Evolutionary conservation across 2,113 vertebrate genomes (phyloP), one percentile per base, ranked within the genome.

Genomic region (Toxotes chatareus): DNA sequence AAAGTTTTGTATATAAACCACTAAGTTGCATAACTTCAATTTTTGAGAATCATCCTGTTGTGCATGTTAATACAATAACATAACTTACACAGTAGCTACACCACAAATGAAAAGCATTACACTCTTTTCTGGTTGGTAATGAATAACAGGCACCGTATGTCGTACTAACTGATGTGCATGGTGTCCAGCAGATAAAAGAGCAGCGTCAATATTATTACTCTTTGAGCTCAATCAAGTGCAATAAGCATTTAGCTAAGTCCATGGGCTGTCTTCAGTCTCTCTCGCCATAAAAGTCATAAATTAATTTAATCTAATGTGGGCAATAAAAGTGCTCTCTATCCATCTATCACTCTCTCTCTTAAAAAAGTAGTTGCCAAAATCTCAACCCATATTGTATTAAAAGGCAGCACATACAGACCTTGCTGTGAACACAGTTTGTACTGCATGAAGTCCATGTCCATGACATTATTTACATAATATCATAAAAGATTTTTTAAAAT

Each of bases 291-390:
- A 80, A 82, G 53, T 64, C 51, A 36, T n/a, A 74, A 11, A 74
- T 63, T 56, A n/a, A 70, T 81, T 78, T 46, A 10, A 79, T 84
- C 5, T 56, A 53, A 59, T 73, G 46, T 51, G 46, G 23, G 73
- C 69, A 66, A 69, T 81, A 80, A 78, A 84, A 85, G 27, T 1
- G 6, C 64, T 56, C 63, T 19, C 11, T 32, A 2, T 42, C 36
- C 62, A 51, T 4, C 31, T 51, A 32, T 32, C 27, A 55, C 23
- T 4, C 16, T 44, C 38, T 47, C 60, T 4, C 31, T 53, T 23
- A 19, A 70, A 73, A 19, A 23, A 51, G 46, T 4, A 61, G 36
- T 27, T 62, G 75, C 47, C 11, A 77, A 68, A 56, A 19, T 67
- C 36, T 47, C 23, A 55, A 55, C 47, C 49, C 38, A 32, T 27